phyloP scores from a whole-genome alignment of 1,140 invertebrate genomes.

The Meloidogyne exigua region DNA sequence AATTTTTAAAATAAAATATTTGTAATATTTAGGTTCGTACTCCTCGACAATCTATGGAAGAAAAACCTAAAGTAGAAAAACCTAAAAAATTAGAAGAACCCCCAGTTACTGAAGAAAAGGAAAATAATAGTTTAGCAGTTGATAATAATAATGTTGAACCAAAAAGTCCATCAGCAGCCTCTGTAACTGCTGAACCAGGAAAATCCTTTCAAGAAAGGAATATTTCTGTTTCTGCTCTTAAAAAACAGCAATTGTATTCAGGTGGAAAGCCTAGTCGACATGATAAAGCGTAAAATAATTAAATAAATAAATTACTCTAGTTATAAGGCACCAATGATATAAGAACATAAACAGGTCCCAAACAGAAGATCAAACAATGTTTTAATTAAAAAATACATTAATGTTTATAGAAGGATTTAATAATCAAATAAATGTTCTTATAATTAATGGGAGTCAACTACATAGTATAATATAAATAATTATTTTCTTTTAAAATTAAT shows the following conservation, averaged over 20 bases:
- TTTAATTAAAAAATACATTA: too few species aligned
- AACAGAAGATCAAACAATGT: too few species aligned
- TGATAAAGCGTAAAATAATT: conserved; percentile 46
- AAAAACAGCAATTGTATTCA: conserved; percentile 52
- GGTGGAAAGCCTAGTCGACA: conserved; percentile 56
- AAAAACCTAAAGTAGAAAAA: conserved; percentile 28
- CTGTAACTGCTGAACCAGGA: conserved; percentile 11
- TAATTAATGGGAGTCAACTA: too few species aligned
- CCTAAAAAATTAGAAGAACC: conserved; percentile 14
- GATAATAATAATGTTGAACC: conserved; percentile 14
- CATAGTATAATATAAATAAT: too few species aligned
- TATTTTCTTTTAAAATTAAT: too few species aligned
- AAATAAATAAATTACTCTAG: not conserved
- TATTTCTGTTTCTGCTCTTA: conserved; percentile 34
- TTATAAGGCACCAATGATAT: too few species aligned
- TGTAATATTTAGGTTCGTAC: conserved; percentile 13
- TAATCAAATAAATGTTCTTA: too few species aligned
- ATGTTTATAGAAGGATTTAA: too few species aligned
- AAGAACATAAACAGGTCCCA: too few species aligned
- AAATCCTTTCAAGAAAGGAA: conserved; percentile 16
- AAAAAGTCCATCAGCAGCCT: not conserved
- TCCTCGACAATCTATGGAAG: conserved; percentile 27
- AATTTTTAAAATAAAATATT: not conserved
- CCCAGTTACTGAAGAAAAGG: conserved; percentile 15
- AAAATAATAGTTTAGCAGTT: conserved; percentile 13